phyloP scores from a whole-genome alignment of 2,888 invertebrate species.

The Ceraclea dissimilis region DNA sequence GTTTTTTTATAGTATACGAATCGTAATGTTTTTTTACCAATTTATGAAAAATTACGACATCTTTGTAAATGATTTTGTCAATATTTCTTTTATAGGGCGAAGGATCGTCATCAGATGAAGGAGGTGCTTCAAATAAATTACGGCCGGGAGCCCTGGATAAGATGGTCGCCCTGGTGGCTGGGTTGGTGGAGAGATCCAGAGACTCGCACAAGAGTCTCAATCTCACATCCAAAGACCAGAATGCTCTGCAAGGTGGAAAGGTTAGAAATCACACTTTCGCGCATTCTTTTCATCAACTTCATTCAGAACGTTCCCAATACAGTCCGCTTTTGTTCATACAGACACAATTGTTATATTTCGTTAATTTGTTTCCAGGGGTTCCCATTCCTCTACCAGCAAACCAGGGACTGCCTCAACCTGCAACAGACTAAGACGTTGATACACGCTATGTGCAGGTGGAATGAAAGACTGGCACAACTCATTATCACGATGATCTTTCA shows the following conservation, averaged over 20 bases:
- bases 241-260: slow-evolving; percentile 80
- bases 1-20: no score
- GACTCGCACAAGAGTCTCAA: slow-evolving; percentile 68
- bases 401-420: slow-evolving; percentile 86
- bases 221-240: slow-evolving; percentile 70
- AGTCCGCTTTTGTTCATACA: no score
- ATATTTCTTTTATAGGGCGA: slow-evolving; percentile 32
- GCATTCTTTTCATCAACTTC: background rate
- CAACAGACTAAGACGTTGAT: slow-evolving; percentile 87
- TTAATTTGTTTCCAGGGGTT: slow-evolving; percentile 59
- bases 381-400: slow-evolving; percentile 90
- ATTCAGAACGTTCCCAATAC: no score
- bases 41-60: no score
- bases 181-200: slow-evolving; percentile 81
- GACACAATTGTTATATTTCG: background rate
- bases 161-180: slow-evolving; percentile 87
- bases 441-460: slow-evolving; percentile 85
- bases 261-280: slow-evolving; percentile 41
- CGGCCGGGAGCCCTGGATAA: slow-evolving; percentile 89
- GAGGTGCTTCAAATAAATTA: slow-evolving; percentile 56
- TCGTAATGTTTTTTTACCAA: no score
- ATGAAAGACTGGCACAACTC: slow-evolving; percentile 80
- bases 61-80: no score
- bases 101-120: slow-evolving; percentile 47
- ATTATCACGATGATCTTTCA: slow-evolving; percentile 87